Percentiles rank a stretch among this genome's conserved stretches.
These are phyloP conservation scores for Botrylloides violaceus DNA, from an alignment of 23 tunicate species.

Conservation along the genomic window DNA sequence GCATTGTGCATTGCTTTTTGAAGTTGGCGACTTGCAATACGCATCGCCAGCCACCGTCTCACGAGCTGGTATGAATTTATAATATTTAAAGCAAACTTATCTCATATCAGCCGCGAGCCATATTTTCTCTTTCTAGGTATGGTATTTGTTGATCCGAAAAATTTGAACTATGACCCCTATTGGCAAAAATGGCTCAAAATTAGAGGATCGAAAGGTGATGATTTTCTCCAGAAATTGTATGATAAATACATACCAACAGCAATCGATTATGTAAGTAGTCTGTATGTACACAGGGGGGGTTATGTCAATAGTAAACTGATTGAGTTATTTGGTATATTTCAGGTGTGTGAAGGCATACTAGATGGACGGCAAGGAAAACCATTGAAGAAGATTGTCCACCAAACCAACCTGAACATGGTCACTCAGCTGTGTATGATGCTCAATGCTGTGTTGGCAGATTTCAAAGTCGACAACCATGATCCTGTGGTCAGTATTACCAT, in stretches of 20 bases:
- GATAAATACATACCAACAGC: constrained; percentile 59
- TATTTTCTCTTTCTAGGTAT: constrained; percentile 47
- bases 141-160: constrained; percentile 99
- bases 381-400: constrained; percentile 85
- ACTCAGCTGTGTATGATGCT: constrained; percentile 97
- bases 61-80: constrained; percentile 60
- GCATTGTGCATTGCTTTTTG: constrained; percentile 96
- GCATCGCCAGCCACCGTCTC: constrained; percentile 99
- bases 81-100: not conserved
- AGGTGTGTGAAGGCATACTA: constrained; percentile 92
- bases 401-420: constrained; percentile 87
- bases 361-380: constrained; percentile 93
- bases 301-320: no score
- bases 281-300: no score
- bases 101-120: not conserved
- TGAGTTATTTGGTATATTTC: not conserved
- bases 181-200: constrained; percentile 83
- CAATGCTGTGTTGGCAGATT: constrained; percentile 66
- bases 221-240: constrained; percentile 63
- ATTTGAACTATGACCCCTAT: constrained; percentile 86
- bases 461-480: constrained; percentile 68
- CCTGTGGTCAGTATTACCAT: constrained; percentile 44
- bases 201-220: constrained; percentile 76
- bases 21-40: constrained; percentile 98
- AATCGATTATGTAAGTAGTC: constrained; percentile 59